These are phyloP conservation scores for Slavum lentiscoides DNA, from an alignment of 2,888 invertebrate genomes.

Conservation along the genomic window DNA sequence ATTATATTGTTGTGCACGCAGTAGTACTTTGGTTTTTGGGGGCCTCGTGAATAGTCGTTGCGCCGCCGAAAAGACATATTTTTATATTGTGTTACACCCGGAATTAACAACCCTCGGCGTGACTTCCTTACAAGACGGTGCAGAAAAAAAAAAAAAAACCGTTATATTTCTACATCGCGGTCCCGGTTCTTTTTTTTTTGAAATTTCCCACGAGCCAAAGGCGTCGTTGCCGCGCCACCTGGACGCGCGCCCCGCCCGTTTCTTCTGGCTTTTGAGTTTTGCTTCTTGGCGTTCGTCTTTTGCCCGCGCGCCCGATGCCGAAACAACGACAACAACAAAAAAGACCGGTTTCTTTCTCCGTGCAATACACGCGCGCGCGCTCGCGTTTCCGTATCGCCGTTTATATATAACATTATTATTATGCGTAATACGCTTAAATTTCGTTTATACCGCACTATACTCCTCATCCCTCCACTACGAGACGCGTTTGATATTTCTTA, in stretches of 20 bases:
- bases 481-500: no score
- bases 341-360: conserved; percentile 24
- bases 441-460: no score
- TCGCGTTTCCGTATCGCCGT: no score
- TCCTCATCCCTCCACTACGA: no score
- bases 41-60: conserved; percentile 31
- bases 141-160: conserved; percentile 35
- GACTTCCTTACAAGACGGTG: conserved; percentile 51
- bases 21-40: background rate
- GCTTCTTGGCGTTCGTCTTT: conserved; percentile 53
- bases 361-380: no score
- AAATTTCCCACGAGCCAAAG: conserved; percentile 51
- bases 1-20: background rate
- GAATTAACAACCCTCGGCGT: conserved; percentile 31
- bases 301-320: conserved; percentile 1
- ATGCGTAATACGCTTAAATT: no score
- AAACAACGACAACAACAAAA: no score
- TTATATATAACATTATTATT: no score
- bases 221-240: conserved; percentile 33
- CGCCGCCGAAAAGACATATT: conserved; percentile 37
- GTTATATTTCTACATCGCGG: conserved; percentile 4
- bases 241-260: conserved; percentile 5
- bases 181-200: no score
- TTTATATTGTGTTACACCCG: conserved; percentile 29
- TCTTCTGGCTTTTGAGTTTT: conserved; percentile 39